Evolutionary conservation across 1,140 invertebrate genomes (phyloP), one percentile per base, ranked within the genome.

Genomic region (Polypedilum vanderplanki): DNA sequence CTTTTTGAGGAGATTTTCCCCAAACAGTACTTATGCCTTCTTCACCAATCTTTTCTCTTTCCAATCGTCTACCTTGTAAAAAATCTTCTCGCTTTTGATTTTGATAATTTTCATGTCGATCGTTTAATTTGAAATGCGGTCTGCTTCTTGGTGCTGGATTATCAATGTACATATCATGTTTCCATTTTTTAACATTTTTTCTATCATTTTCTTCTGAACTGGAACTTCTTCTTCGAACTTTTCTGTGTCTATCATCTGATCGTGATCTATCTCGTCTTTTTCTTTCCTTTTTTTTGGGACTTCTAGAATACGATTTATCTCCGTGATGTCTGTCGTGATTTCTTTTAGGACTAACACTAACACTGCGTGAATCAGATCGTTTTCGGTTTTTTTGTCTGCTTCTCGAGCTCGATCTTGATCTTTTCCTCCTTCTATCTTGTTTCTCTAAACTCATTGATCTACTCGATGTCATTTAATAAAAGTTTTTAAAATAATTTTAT

Each of bases 41-140:
- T 74, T 88, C 84, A 64, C 91, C 90, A 67, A 93, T 90, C 77
- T 87, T 84, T 76, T 93, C 92, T 73, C 92, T 83, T 76, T 92
- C 87, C 78, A 88, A 85, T 77, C 91, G 82, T 76, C 91, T 81
- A 0, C 87, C 85, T 78, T 89, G 89, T 77, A 90, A 82, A 70
- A 87, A 87, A 75, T 87, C 86, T 78, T 88, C 87, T 75, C 10
- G n/a, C 20, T 22, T 70, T 12, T 22, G 20, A 18, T 18, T 18
- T 20, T 18, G 20, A 20, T 5, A 20, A 12, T 70, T 70, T 70
- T 70, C 65, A 22, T 70, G 17, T 70, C 18, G 65, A 8, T 70
- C 17, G 7, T 18, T 20, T 18, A 20, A 22, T 20, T 18, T 22
- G 40, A 75, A 77, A n/a, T 74, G 24, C 0, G 12, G 46, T 1